Base-by-base conservation (phyloP, 2,888 invertebrate genomes). In the Drosophila prostipennis region DNA sequence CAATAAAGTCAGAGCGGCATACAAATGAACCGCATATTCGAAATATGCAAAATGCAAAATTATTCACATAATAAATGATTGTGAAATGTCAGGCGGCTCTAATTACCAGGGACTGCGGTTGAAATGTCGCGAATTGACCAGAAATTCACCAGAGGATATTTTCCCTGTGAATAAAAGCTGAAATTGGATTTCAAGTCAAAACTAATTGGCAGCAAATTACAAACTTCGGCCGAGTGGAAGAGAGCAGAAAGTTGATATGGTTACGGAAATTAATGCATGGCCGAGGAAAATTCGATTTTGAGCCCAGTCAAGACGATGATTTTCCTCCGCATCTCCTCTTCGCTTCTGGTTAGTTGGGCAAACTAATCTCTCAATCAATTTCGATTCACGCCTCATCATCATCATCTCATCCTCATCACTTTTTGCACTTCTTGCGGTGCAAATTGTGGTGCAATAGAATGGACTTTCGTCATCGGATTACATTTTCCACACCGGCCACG, bases 81-180 rank as follows among this genome's bases (percentile, higher is more conserved):
- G 19, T 16, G 32, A 81, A 76, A 84, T 79, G 79, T 81, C 79
- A 81, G 59, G 11, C 32, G 5, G 6, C 13, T 65, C 8, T 63
- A 51, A 85, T 82, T 79, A 57, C 32, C 77, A 58, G 61, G 46
- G 54, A 63, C 19, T 39, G 37, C 56, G 40, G 26, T 39, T n/a
- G 52, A 37, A 54, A 37, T 51, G 58, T 11, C 23, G 34, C 13
- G 34, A 42, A 36, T 39, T 39, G 16, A 2, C 23, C 57, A 52
- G 71, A 54, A 54, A 54, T 16, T 36, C 40, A 7, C 10, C 13
- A 16, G 11, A 8, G 14, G 51, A 23, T 19, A 14, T n/a, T 11
- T 26, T 13, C 10, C 34, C 58, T 36, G 19, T 54, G 19, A 67
- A 29, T 34, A 34, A 48, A 49, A 42, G 32, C 58, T 36, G 49